A percentile compares a stretch with the other conserved stretches of the same genome.
These are phyloP conservation scores for Macrostomum lignano DNA, from an alignment of 1,140 invertebrate genomes.

Conservation along the genomic window DNA sequence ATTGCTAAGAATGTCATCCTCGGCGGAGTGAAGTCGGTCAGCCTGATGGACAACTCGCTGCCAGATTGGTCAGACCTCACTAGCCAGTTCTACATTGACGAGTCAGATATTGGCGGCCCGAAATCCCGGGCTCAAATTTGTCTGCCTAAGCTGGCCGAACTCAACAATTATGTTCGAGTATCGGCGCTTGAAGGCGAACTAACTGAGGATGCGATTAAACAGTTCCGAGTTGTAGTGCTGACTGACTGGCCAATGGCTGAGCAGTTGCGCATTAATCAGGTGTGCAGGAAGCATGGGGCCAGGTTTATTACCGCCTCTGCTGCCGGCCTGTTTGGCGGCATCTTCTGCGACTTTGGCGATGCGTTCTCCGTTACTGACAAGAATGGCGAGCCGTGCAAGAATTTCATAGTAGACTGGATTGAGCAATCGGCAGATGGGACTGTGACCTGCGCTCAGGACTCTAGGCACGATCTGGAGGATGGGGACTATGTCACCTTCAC, in stretches of 20 bases:
- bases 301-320: slow-evolving; percentile 64
- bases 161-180: slow-evolving; percentile 79
- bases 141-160: slow-evolving; percentile 46
- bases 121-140: slow-evolving; percentile 60
- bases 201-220: slow-evolving; percentile 29
- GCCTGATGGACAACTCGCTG: slow-evolving; percentile 46
- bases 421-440: slow-evolving; percentile 33
- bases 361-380: not conserved
- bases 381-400: slow-evolving; percentile 3
- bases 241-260: slow-evolving; percentile 45
- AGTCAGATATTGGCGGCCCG: slow-evolving; percentile 43
- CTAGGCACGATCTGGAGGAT: slow-evolving; percentile 39
- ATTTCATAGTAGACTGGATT: slow-evolving; percentile 3
- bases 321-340: slow-evolving; percentile 49
- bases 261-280: slow-evolving; percentile 46
- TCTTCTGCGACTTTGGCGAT: slow-evolving; percentile 5
- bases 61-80: slow-evolving; percentile 29
- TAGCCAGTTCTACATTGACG: slow-evolving; percentile 13
- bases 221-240: slow-evolving; percentile 49
- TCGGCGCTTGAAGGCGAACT: slow-evolving; percentile 26
- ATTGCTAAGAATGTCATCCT: slow-evolving; percentile 92
- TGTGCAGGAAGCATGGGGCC: slow-evolving; percentile 49
- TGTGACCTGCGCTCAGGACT: slow-evolving; percentile 30
- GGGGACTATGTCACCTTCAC: slow-evolving; percentile 77
- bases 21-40: slow-evolving; percentile 82